These are phyloP conservation scores for Guaruba guarouba DNA, from an alignment of 2,113 vertebrate species.

Conservation along the genomic window DNA sequence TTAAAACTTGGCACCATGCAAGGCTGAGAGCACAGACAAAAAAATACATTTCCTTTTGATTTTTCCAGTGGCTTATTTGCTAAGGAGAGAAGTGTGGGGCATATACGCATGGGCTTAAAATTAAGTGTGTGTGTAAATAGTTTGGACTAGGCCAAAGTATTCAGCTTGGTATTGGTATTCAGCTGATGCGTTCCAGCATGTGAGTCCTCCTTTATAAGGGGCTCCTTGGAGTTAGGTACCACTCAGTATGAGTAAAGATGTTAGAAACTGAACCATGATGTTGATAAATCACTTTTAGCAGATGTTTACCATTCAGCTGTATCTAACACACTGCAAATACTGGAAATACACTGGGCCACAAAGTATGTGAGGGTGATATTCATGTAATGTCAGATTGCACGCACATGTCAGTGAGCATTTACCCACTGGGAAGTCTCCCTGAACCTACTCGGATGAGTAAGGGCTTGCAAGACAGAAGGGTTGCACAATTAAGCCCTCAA, in stretches of 20 bases:
- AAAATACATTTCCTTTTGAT: neutral
- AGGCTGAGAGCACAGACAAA: neutral
- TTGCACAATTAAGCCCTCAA: constrained; percentile 59
- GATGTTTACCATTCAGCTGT: constrained; percentile 55
- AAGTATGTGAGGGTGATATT: constrained; percentile 52
- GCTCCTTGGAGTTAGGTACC: neutral
- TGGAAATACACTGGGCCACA: constrained; percentile 44
- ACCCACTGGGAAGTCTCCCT: constrained; percentile 49
- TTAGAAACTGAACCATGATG: neutral
- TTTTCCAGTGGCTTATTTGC: neutral
- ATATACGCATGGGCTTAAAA: neutral
- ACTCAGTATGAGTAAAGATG: neutral
- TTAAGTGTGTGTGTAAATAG: neutral
- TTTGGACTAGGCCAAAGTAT: neutral
- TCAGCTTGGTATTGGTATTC: neutral
- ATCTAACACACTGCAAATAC: constrained; percentile 55
- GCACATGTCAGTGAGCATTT: constrained; percentile 45
- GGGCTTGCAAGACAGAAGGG: constrained; percentile 47
- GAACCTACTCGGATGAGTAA: constrained; percentile 53
- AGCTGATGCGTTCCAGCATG: neutral
- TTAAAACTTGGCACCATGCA: neutral
- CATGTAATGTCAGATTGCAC: constrained; percentile 56
- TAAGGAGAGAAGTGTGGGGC: neutral
- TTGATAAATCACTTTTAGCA: constrained; percentile 52
- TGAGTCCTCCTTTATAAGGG: neutral